These are phyloP conservation scores for Zoroaster sp. DNA, from an alignment of 53 echinoderm and acorn worm species.

Conservation along the genomic window DNA sequence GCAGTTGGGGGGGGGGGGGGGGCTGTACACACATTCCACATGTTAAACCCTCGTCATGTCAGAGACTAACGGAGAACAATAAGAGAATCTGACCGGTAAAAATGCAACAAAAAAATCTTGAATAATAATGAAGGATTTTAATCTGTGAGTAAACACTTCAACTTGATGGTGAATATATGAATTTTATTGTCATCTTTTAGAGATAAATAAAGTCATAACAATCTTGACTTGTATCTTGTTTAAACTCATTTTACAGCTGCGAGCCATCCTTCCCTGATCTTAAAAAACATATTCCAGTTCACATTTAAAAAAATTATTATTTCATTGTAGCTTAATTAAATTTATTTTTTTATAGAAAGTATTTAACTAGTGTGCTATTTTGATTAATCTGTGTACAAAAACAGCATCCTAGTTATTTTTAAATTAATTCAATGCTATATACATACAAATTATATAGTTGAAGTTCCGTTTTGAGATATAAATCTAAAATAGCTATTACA, in stretches of 20 bases:
- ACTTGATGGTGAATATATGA: background rate
- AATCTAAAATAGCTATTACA: conserved; percentile 41
- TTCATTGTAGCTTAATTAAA: conserved; percentile 29
- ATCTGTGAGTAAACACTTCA: background rate
- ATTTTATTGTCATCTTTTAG: background rate
- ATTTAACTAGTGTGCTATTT: conserved; percentile 40
- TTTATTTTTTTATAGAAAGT: conserved; percentile 32
- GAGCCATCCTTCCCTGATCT: conserved; percentile 40
- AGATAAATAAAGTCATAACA: background rate
- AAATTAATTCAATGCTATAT: conserved; percentile 46
- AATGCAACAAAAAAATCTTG: background rate
- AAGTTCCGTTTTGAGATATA: conserved; percentile 18
- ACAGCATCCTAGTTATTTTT: conserved; percentile 51
- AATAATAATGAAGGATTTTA: background rate
- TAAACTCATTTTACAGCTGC: conserved; percentile 45
- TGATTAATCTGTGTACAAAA: conserved; percentile 25
- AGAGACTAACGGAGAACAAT: too few species aligned
- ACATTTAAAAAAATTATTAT: conserved; percentile 13
- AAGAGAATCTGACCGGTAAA: background rate
- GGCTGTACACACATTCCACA: too few species aligned
- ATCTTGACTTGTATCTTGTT: background rate
- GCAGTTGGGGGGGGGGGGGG: too few species aligned
- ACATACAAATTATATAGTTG: conserved; percentile 49
- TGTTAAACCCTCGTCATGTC: too few species aligned
- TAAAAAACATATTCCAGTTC: conserved; percentile 54